Base-by-base conservation (phyloP, 2,113 vertebrate species). In the Seriola aureovittata region DNA sequence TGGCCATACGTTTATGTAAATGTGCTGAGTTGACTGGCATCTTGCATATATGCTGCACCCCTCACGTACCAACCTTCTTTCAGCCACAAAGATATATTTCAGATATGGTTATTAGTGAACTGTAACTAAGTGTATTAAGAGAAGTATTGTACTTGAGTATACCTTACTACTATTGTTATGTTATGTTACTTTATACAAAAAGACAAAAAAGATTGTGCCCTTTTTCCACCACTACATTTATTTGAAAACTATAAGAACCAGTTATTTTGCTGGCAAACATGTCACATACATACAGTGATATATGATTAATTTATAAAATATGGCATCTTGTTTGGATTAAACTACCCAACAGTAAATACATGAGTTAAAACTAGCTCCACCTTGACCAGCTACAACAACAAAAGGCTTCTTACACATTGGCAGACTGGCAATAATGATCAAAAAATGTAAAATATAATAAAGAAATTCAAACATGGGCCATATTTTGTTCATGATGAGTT, bases 31-130 rank as follows among this genome's bases (percentile, higher is more conserved):
- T 54, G 21, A 71, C 36, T 55, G 68, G 38, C 71, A 67, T 75
- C 71, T 75, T 55, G 23, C 34, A 78, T 32, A 59, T 59, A 54
- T 21, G 23, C 59, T 66, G 63, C 57, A 57, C 25, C 70, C 36
- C 23, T 52, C 29, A 68, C 29, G 65, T 58, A n/a, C 16, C 40
- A 66, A 32, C 46, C 17, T 40, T 55, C 44, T 58, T 17, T 44
- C 54, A 62, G 21, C 67, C 42, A 64, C 17, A 50, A 40, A 62
- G 38, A 36, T 58, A 21, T 21, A 59, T 48, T 79, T 72, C 50
- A 57, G 3, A 50, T 65, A 44, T 8, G 29, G 38, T 54, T 13
- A n/a, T 9, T 8, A 42, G 64, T 59, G 25, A 17, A 42, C 23
- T 50, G 13, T 16, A 19, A n/a, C 8, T 40, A 9, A 36, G 34